Evolutionary conservation across 2,888 invertebrate genomes (phyloP).

Genomic region (Tiliacea citrago): DNA sequence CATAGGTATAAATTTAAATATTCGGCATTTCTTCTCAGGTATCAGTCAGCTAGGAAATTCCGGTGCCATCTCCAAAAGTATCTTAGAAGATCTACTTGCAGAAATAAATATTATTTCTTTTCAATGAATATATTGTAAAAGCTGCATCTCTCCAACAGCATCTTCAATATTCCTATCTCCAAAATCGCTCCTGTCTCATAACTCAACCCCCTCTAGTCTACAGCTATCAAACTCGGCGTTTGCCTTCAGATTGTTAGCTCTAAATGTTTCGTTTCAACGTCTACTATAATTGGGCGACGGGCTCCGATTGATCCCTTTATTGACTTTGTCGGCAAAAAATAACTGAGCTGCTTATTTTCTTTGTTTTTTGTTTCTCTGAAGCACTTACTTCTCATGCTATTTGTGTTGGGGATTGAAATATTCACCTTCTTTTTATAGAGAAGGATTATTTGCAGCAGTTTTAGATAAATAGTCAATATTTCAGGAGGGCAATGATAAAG

Average conservation of each 20-base stretch:
- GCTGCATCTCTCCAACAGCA: background rate
- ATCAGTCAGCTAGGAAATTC: background rate
- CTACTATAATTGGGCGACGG: slow-evolving; percentile 50
- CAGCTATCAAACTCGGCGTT: slow-evolving; percentile 45
- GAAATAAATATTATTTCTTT: background rate
- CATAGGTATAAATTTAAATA: background rate
- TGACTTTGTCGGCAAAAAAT: slow-evolving; percentile 55
- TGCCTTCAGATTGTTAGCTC: slow-evolving; percentile 68
- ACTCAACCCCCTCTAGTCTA: background rate
- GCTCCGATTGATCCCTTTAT: slow-evolving; percentile 56
- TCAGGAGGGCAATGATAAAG: no score
- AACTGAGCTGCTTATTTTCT: slow-evolving; percentile 36
- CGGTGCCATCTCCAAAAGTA: background rate
- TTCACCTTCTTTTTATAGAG: background rate
- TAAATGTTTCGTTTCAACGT: slow-evolving; percentile 59
- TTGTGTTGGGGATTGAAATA: slow-evolving; percentile 10
- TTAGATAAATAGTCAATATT: background rate
- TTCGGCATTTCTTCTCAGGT: background rate
- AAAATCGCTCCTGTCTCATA: slow-evolving; percentile 13
- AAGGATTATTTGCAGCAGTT: background rate
- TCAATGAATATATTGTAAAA: background rate
- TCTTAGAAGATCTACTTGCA: no score
- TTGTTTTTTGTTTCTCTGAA: slow-evolving; percentile 26
- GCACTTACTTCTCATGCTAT: slow-evolving; percentile 26
- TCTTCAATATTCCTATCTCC: background rate